Evolutionary conservation across 2,888 invertebrate species (phyloP).

Genomic region (Pristionchus arcanus): DNA sequence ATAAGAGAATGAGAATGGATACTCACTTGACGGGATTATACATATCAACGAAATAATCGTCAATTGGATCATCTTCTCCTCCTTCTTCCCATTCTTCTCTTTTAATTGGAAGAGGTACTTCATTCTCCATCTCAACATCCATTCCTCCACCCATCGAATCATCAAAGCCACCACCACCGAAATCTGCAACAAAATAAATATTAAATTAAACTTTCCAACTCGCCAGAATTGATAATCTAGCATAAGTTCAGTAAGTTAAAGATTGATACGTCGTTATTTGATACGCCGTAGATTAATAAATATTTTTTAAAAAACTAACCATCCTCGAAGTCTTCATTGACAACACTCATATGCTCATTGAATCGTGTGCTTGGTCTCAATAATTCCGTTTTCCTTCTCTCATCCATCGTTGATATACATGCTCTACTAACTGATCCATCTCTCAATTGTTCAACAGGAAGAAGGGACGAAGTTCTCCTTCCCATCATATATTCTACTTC

Average conservation of each 20-base stretch:
- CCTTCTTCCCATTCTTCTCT: constrained; percentile 33
- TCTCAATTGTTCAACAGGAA: constrained; percentile 24
- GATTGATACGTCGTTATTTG: neutral
- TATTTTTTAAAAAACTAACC: neutral
- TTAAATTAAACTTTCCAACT: too few relatives aligned
- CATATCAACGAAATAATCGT: neutral
- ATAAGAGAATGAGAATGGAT: neutral
- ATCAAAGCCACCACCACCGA: constrained; percentile 15
- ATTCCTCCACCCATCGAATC: constrained; percentile 39
- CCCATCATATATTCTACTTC: constrained; percentile 34
- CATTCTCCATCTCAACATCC: constrained; percentile 23
- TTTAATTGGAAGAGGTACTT: neutral
- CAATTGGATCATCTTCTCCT: constrained; percentile 14
- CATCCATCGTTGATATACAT: constrained; percentile 35
- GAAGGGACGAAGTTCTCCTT: neutral
- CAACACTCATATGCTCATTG: constrained; percentile 9
- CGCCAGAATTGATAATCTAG: neutral
- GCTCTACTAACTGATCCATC: constrained; percentile 16
- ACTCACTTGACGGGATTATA: neutral
- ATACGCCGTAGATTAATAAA: neutral
- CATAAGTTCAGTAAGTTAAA: neutral
- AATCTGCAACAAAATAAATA: neutral
- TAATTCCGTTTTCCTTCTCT: neutral
- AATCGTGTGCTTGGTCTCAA: constrained; percentile 15
- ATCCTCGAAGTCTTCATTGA: constrained; percentile 26